Conservation (phyloP, 2,113 vertebrate genomes). For the Pelvicachromis taeniatus region DNA sequence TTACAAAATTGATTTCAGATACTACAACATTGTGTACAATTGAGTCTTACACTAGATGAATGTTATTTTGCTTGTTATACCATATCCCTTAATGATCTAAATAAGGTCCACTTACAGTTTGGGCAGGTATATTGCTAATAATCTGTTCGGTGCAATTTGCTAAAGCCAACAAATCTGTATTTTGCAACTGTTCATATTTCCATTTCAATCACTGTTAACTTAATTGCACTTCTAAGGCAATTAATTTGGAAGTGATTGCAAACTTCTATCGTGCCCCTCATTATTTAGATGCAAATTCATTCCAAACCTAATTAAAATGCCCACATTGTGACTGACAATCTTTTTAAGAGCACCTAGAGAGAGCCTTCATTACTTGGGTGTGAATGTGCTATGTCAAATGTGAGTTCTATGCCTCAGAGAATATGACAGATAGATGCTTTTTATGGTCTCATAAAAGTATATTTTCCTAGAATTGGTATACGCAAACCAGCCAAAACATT, state of each 20-base stretch:
- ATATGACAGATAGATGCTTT: conserved; percentile 31
- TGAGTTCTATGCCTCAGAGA: conserved; percentile 14
- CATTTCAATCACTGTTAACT: not conserved
- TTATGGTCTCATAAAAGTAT: conserved; percentile 27
- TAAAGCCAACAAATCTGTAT: not conserved
- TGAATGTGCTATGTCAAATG: not conserved
- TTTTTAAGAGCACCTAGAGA: not conserved
- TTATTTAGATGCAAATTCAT: conserved; percentile 32
- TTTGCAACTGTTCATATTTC: conserved; percentile 4
- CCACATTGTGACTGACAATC: conserved; percentile 17
- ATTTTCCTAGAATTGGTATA: conserved; percentile 23
- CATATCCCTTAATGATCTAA: not conserved
- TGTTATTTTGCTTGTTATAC: not conserved
- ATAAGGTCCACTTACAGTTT: not conserved
- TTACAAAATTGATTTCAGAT: conserved; percentile 43
- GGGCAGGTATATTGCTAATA: not conserved
- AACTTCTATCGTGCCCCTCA: conserved; percentile 14
- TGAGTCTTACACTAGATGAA: not conserved
- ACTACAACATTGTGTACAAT: not conserved
- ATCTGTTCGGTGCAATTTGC: not conserved
- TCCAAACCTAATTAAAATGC: conserved; percentile 15
- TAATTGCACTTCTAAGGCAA: conserved; percentile 23
- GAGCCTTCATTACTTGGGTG: conserved; percentile 1
- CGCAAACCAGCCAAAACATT: conserved; percentile 26
- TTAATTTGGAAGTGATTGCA: conserved; percentile 26